Base-by-base conservation (phyloP, 2,113 vertebrate species). In the Bothrops jararaca region DNA sequence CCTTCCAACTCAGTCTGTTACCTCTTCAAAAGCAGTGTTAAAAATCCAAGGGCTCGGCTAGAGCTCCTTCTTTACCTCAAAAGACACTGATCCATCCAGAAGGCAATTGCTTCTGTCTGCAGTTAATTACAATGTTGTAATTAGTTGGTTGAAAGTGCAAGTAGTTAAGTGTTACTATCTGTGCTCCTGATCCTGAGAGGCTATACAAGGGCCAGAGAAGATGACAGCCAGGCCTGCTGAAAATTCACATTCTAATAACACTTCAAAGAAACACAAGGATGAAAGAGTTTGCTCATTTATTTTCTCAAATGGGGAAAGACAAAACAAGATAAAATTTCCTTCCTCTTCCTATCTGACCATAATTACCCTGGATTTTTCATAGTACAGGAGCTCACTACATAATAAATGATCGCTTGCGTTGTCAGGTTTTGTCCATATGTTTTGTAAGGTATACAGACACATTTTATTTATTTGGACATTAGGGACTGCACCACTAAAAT, bases 101-200 rank as follows among this genome's bases (percentile, higher is more conserved):
- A 95, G 92, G 95, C 95, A 97, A 96, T 97, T 94, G 95, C 94
- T 95, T 95, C 94, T 8, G 0, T 91, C 96, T 91, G 85, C 45
- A 0, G 95, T 96, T 97, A 97, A 96, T 97, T 97, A 96, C 94
- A 94, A 95, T 91, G 94, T 60, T 94, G 96, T 96, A 96, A 96
- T 97, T 97, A 96, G 95, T 58, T 94, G 95, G 95, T 96, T 96
- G 94, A 86, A 69, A 93, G 95, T 96, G 93, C 96, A 97, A 95
- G 96, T 96, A 95, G 88, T 94, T 96, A 94, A 93, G 94, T 94
- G 95, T 95, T 95, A 94, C 94, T 96, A 93, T 92, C 60, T 92
- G 85, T 12, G 91, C 60, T 92, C 64, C 90, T 90, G 94, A 10
- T 86, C 95, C 95, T 85, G 95, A 95, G 95, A 96, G 93, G 95